A percentile compares a stretch with the other conserved stretches of the same genome.
Evolutionary conservation across 2,888 invertebrate species (phyloP).

Genomic region (Clunio marinus): DNA sequence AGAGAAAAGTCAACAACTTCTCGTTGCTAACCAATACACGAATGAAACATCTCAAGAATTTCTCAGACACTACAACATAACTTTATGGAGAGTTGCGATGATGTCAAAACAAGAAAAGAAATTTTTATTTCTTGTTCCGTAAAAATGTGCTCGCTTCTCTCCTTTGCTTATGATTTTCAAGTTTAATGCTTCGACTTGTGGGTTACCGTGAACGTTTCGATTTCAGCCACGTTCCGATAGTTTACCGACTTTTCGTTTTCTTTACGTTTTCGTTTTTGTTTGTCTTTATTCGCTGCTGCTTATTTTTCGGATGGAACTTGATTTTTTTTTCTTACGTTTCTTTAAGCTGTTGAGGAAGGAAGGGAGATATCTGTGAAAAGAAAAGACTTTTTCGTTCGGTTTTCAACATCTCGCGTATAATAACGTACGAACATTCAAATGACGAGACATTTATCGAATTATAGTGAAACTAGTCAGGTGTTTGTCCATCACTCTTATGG

Average conservation of each 20-base stretch:
- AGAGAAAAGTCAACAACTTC: neutral
- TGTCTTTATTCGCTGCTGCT: neutral
- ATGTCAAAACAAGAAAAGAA: slow-evolving; percentile 15
- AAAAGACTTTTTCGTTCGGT: neutral
- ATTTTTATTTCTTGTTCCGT: neutral
- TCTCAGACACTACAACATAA: slow-evolving; percentile 11
- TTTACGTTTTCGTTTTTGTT: slow-evolving; percentile 11
- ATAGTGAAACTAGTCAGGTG: slow-evolving; percentile 38
- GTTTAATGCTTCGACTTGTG: slow-evolving; percentile 11
- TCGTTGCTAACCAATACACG: neutral
- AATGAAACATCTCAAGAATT: neutral
- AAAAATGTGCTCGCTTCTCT: too few species aligned
- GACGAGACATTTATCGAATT: slow-evolving; percentile 33
- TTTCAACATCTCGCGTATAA: slow-evolving; percentile 26
- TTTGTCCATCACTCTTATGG: neutral
- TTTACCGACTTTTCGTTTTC: neutral
- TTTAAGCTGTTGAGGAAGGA: slow-evolving; percentile 11
- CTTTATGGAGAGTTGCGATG: neutral
- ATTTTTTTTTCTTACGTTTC: neutral
- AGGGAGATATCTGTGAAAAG: slow-evolving; percentile 24
- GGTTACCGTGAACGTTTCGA: neutral
- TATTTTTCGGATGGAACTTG: neutral
- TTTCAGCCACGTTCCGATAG: neutral
- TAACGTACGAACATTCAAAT: slow-evolving; percentile 31
- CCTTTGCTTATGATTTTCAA: too few species aligned